phyloP scores from a whole-genome alignment of 2,113 vertebrate genomes.

The Chunga burmeisteri region DNA sequence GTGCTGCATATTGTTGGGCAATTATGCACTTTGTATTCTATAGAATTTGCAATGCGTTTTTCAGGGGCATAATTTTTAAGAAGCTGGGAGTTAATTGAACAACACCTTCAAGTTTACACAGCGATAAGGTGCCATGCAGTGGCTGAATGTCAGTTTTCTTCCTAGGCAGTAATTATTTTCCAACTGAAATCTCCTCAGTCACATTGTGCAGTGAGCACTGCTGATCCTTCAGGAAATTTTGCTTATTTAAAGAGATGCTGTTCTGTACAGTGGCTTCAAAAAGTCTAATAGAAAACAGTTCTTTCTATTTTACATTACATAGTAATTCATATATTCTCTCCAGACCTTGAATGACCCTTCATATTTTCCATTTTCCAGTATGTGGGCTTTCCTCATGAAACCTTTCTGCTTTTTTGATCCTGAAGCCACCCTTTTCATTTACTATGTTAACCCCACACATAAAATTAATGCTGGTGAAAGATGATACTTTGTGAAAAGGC shows the following conservation, averaged over 20 bases:
- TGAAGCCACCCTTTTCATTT: neutral
- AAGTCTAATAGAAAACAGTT: neutral
- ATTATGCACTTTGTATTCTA: neutral
- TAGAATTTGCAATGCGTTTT: neutral
- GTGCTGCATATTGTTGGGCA: neutral
- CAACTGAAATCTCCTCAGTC: neutral
- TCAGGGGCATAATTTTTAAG: neutral
- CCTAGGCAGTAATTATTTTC: neutral
- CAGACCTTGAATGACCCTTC: neutral
- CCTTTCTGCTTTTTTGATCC: neutral
- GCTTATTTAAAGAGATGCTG: neutral
- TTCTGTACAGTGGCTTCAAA: neutral
- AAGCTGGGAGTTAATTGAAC: neutral
- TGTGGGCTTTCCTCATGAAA: neutral
- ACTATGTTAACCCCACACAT: neutral
- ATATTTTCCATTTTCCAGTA: neutral
- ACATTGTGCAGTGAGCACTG: neutral
- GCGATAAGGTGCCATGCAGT: neutral
- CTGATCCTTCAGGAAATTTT: neutral
- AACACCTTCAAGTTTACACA: neutral
- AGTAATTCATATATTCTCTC: neutral
- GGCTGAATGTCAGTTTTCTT: constrained; percentile 6
- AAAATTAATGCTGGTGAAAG: neutral
- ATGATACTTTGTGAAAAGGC: neutral
- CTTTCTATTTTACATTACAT: neutral